A percentile compares a stretch with the other conserved stretches of the same genome.
phyloP scores from a whole-genome alignment of 2,888 invertebrate genomes.

The Bedellia somnulentella region DNA sequence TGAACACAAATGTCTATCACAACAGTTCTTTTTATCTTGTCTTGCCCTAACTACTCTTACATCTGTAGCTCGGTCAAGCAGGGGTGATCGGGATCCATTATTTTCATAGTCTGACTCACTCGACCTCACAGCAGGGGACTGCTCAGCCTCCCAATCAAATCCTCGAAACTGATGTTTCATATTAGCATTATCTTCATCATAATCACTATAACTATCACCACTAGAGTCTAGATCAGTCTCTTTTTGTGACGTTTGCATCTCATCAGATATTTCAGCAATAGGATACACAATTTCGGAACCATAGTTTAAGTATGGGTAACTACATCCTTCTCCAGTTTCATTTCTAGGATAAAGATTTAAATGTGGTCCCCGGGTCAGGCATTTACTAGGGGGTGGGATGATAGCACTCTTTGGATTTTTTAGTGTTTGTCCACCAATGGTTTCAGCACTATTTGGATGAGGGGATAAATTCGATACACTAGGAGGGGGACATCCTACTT shows the following conservation, averaged over 20 bases:
- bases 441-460: slow-evolving; percentile 80
- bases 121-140: slow-evolving; percentile 40
- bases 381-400: slow-evolving; percentile 71
- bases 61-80: slow-evolving; percentile 58
- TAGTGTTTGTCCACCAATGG: slow-evolving; percentile 69
- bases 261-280: slow-evolving; percentile 82
- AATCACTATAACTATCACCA: slow-evolving; percentile 64
- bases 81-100: slow-evolving; percentile 70
- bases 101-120: slow-evolving; percentile 72
- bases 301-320: slow-evolving; percentile 70
- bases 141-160: slow-evolving; percentile 53
- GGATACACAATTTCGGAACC: slow-evolving; percentile 81
- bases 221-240: slow-evolving; percentile 64
- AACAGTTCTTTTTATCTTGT: slow-evolving; percentile 31
- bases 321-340: slow-evolving; percentile 70
- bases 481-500: slow-evolving; percentile 70
- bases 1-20: slow-evolving; percentile 37
- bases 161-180: slow-evolving; percentile 35
- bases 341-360: slow-evolving; percentile 68
- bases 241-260: slow-evolving; percentile 69
- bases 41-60: slow-evolving; percentile 41
- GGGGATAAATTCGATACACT: slow-evolving; percentile 73
- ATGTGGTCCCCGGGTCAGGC: slow-evolving; percentile 70
- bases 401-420: slow-evolving; percentile 66
- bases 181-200: slow-evolving; percentile 57